Evolutionary conservation across 2,888 invertebrate species (phyloP).

Genomic region (Eupithecia tripunctaria): DNA sequence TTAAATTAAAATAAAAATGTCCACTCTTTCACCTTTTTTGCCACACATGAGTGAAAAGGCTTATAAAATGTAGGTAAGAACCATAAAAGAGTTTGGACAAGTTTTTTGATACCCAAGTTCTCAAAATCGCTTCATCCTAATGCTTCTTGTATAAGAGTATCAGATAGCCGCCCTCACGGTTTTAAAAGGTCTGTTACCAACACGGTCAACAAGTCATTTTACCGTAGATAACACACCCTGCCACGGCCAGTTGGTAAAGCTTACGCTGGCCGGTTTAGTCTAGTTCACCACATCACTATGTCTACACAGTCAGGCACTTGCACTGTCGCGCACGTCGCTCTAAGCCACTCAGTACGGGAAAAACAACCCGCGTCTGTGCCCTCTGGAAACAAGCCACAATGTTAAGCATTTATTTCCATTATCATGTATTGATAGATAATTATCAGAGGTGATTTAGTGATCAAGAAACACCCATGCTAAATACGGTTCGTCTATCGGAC

Average conservation of each 20-base stretch:
- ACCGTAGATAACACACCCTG: not conserved
- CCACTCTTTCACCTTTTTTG: no score
- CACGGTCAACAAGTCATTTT: not conserved
- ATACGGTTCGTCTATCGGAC: not conserved
- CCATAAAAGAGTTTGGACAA: no score
- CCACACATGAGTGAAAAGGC: no score
- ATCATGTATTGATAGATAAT: not conserved
- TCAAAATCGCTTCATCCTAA: no score
- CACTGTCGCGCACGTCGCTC: slow-evolving; percentile 54
- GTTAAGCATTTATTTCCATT: slow-evolving; percentile 53
- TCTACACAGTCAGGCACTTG: slow-evolving; percentile 30
- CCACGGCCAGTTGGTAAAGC: not conserved
- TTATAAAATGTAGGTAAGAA: no score
- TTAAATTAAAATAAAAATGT: no score
- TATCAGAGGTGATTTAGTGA: not conserved
- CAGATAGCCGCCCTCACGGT: not conserved
- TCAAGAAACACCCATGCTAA: slow-evolving; percentile 32
- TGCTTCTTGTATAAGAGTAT: not conserved
- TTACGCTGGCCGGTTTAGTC: not conserved
- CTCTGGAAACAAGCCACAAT: slow-evolving; percentile 85
- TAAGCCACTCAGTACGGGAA: slow-evolving; percentile 87
- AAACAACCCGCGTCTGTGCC: slow-evolving; percentile 88
- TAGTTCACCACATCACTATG: slow-evolving; percentile 1
- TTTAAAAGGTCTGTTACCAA: no score
- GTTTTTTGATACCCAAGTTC: no score